These are phyloP conservation scores for Ceratothoa steindachneri DNA, from an alignment of 2,888 invertebrate species.

Conservation along the genomic window DNA sequence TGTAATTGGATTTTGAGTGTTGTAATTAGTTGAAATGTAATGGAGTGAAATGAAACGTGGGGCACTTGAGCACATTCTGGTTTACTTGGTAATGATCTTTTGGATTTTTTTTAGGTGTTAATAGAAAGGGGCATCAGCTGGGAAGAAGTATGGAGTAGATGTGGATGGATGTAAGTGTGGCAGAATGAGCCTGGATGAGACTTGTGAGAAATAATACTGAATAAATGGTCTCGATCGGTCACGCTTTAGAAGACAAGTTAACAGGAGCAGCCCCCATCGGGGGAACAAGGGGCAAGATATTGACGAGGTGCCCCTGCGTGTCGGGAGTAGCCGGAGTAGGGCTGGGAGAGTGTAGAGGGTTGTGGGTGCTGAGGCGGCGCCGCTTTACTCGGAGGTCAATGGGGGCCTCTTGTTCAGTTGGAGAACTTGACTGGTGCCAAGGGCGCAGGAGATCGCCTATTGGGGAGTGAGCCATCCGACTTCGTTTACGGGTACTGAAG, in stretches of 20 bases:
- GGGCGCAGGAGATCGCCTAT: constrained; percentile 13
- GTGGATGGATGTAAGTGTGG: too few species aligned
- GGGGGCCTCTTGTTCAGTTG: constrained; percentile 44
- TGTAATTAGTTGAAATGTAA: too few species aligned
- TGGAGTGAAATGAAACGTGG: too few species aligned
- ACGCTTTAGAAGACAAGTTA: constrained; percentile 24
- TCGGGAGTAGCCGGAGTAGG: background rate
- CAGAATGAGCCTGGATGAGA: too few species aligned
- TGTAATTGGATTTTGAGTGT: too few species aligned
- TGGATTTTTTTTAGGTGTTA: too few species aligned
- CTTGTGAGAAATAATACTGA: background rate
- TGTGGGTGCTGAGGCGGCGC: constrained; percentile 20
- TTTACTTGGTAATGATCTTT: too few species aligned
- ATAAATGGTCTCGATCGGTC: background rate
- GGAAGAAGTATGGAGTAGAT: too few species aligned
- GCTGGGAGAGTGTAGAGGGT: background rate
- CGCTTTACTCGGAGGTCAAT: constrained; percentile 45
- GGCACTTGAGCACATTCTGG: too few species aligned
- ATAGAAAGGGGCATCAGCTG: too few species aligned
- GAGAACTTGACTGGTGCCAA: background rate
- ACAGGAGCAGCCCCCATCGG: constrained; percentile 29
- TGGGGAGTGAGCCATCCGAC: constrained; percentile 39
- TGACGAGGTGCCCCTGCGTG: constrained; percentile 10
- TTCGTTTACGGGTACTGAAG: constrained; percentile 23
- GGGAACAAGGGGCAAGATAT: constrained; percentile 18